These are phyloP conservation scores for Heliconius sara DNA, from an alignment of 2,888 invertebrate species.

Conservation along the genomic window DNA sequence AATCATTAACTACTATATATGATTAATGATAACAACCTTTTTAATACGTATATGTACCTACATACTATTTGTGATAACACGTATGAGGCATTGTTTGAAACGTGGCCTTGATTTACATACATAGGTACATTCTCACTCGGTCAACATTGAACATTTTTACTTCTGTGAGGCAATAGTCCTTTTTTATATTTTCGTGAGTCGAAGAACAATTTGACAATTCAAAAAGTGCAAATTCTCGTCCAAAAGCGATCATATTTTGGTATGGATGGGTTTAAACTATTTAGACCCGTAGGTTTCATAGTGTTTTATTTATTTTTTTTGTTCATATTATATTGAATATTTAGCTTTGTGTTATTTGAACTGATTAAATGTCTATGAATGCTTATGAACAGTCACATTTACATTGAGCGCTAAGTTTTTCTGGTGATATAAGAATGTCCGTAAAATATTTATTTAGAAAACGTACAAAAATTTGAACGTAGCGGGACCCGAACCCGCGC, in stretches of 20 bases:
- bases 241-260: not conserved
- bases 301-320: no score
- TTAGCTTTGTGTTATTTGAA: no score
- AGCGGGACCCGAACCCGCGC: no score
- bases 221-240: not conserved
- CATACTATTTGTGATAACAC: not conserved
- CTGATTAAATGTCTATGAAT: not conserved
- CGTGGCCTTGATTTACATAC: slow-evolving; percentile 4
- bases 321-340: no score
- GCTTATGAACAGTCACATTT: not conserved
- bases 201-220: not conserved
- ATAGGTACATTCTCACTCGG: slow-evolving; percentile 11
- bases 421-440: not conserved
- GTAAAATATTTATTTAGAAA: not conserved
- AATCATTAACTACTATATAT: slow-evolving; percentile 1
- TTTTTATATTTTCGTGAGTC: not conserved
- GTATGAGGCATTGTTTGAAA: slow-evolving; percentile 14
- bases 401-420: not conserved
- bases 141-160: slow-evolving; percentile 7
- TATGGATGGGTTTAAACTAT: no score
- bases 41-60: slow-evolving; percentile 8
- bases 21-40: slow-evolving; percentile 21
- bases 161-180: not conserved
- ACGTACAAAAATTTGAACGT: no score
- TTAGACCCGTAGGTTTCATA: no score